These are phyloP conservation scores for Brachirus orientalis DNA, from an alignment of 2,113 vertebrate genomes.

Conservation along the genomic window DNA sequence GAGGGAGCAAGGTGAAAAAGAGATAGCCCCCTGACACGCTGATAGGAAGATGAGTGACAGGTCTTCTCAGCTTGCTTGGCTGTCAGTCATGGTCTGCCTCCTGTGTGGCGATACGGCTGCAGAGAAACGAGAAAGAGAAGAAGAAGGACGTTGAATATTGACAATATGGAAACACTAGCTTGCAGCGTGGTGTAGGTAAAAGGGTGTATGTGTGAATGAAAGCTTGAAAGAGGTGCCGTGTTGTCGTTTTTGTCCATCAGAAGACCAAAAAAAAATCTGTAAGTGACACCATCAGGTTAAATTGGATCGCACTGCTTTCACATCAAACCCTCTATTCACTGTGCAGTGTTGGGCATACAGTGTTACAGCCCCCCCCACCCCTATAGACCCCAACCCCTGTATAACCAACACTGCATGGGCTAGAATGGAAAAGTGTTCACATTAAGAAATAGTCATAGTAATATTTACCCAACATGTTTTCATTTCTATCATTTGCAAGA, in stretches of 20 bases:
- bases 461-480: neutral
- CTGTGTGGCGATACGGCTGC: conserved; percentile 83
- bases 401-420: neutral
- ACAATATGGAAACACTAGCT: conserved; percentile 80
- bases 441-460: neutral
- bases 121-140: conserved; percentile 82
- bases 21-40: conserved; percentile 69
- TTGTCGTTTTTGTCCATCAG: conserved; percentile 68
- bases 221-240: conserved; percentile 32
- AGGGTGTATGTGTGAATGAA: conserved; percentile 44
- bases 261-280: conserved; percentile 57
- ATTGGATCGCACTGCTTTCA: conserved; percentile 62
- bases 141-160: conserved; percentile 75
- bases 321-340: conserved; percentile 39
- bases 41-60: conserved; percentile 82
- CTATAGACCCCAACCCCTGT: neutral
- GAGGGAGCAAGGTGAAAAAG: conserved; percentile 57
- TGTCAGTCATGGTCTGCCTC: conserved; percentile 87
- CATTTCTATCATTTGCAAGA: too few species aligned
- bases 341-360: conserved; percentile 6
- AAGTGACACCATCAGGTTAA: conserved; percentile 61
- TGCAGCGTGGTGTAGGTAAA: conserved; percentile 6
- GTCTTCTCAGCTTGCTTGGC: conserved; percentile 79
- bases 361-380: conserved; percentile 10
- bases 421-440: neutral